Base-by-base conservation (phyloP, 2,113 vertebrate genomes). In the Corythaixoides concolor region DNA sequence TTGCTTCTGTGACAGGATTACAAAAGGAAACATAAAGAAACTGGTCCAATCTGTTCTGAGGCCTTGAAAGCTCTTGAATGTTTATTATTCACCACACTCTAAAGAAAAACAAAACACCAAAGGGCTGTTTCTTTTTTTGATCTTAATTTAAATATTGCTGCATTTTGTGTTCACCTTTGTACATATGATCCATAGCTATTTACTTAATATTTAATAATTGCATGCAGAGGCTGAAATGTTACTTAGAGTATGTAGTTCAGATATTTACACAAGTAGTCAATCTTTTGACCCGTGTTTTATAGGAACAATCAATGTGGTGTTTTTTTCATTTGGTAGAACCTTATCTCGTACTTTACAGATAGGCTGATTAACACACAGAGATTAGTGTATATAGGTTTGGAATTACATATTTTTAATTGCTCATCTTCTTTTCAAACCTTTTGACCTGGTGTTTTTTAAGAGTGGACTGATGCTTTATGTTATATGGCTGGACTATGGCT, bases 161-260 rank as follows among this genome's bases (percentile, higher is more conserved):
- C 68, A 79, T 97, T 97, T 97, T 94, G 21, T 35, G 22, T 96
- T 98, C 94, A 97, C 96, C 97, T 97, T 97, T 96, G 76, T 95
- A 49, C 89, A 13, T 73, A 21, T 85, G 85, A 97, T 97, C 94
- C 89, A 93, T 94, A 33, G 50, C 93, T 97, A 94, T 97, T 98
- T 97, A 97, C 91, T 94, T 97, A 86, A 96, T 97, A 86, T 97
- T 97, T 97, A 97, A 68, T 94, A 96, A 93, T 94, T 95, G 76
- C 69, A 14, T 72, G 80, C 72, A 52, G 37, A 90, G 93, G 89
- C 90, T 95, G 97, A 96, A 96, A 95, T 95, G 72, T 97, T 97
- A 94, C 87, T 95, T 97, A 76, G 35, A 74, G 84, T 85, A 70
- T 50, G 23, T 91, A 87, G 76, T 94, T 97, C 86, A 97, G 92